Percentiles rank a stretch among this genome's conserved stretches.
Conservation (phyloP, 30 jellyfish, hydroid and myxozoan genomes). For the Clytia hemisphaerica region DNA sequence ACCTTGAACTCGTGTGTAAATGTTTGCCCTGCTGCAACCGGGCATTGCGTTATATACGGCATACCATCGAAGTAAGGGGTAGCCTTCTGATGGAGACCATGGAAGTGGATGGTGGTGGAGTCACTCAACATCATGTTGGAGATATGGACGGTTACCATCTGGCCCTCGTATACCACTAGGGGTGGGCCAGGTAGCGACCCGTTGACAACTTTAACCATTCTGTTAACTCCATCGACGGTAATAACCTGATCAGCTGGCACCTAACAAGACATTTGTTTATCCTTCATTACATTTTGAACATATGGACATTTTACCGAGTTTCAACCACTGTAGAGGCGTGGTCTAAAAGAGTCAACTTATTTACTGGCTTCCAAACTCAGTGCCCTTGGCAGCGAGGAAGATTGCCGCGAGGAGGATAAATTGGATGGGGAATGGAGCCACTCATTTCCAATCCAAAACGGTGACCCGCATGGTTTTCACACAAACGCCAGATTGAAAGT, state of each 20-base stretch:
- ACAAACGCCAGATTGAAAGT: too few species aligned
- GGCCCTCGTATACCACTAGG: slow-evolving; percentile 76
- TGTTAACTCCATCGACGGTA: slow-evolving; percentile 73
- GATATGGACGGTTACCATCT: slow-evolving; percentile 76
- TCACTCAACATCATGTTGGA: slow-evolving; percentile 68
- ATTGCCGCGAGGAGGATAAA: too few species aligned
- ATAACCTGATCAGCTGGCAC: slow-evolving; percentile 75
- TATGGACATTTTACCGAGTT: too few species aligned
- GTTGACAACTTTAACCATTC: slow-evolving; percentile 85
- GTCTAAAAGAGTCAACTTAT: too few species aligned
- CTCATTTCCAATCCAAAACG: too few species aligned
- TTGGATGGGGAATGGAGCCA: too few species aligned
- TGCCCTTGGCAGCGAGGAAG: too few species aligned
- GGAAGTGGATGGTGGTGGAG: slow-evolving; percentile 87
- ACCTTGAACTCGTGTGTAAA: slow-evolving; percentile 93
- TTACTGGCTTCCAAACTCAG: too few species aligned
- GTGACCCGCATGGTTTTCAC: too few species aligned
- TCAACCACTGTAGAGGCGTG: too few species aligned
- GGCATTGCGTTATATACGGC: slow-evolving; percentile 92
- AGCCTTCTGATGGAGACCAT: slow-evolving; percentile 83
- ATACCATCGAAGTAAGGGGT: slow-evolving; percentile 97
- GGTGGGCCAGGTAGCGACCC: slow-evolving; percentile 95
- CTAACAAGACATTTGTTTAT: slow-evolving; percentile 6
- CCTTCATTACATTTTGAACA: too few species aligned
- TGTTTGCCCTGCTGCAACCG: slow-evolving; percentile 95